These are phyloP conservation scores for Homalodisca vitripennis DNA, from an alignment of 1,140 invertebrate species.

Conservation along the genomic window DNA sequence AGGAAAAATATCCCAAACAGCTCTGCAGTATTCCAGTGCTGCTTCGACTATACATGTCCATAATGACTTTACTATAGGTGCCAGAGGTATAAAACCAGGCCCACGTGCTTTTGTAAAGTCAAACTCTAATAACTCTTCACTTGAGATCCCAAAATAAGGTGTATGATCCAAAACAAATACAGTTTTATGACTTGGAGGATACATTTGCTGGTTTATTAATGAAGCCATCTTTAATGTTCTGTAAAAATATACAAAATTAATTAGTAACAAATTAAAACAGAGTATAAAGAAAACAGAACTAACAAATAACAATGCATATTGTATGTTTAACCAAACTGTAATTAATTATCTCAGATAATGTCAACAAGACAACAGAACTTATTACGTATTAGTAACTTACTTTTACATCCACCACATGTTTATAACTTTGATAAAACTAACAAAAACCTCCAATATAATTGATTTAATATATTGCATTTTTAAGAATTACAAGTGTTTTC, in stretches of 20 bases:
- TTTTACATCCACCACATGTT: too few relatives aligned
- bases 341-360: too few relatives aligned
- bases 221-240: background rate
- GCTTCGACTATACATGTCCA: slow-evolving; percentile 96
- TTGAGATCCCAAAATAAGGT: slow-evolving; percentile 82
- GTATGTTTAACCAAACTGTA: too few relatives aligned
- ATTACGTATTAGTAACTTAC: too few relatives aligned
- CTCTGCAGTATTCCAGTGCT: slow-evolving; percentile 91
- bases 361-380: too few relatives aligned
- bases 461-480: too few relatives aligned
- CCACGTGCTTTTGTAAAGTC: slow-evolving; percentile 76
- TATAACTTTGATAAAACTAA: too few relatives aligned
- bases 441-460: too few relatives aligned
- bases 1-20: slow-evolving; percentile 95
- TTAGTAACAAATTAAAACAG: background rate
- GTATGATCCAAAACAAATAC: slow-evolving; percentile 93
- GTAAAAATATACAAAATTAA: background rate
- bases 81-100: slow-evolving; percentile 67
- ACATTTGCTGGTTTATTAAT: slow-evolving; percentile 46
- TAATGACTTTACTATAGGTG: slow-evolving; percentile 83
- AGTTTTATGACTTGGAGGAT: slow-evolving; percentile 85
- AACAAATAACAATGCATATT: too few relatives aligned
- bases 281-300: too few relatives aligned
- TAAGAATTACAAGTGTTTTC: too few relatives aligned
- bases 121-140: slow-evolving; percentile 84